Evolutionary conservation across 2,113 vertebrate genomes (phyloP).

Genomic region (Sander lucioperca): DNA sequence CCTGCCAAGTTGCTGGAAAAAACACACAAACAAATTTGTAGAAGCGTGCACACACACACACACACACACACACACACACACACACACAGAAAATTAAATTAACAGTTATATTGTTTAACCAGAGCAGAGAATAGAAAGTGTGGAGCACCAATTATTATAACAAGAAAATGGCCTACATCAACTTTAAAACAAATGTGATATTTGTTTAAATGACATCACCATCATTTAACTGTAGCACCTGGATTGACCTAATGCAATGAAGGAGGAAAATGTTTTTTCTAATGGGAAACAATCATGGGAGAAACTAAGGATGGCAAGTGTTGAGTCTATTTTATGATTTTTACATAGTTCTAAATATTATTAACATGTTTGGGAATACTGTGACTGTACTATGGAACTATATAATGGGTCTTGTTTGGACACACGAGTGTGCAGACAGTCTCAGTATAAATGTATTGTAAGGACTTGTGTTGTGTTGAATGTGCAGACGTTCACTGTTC

Average conservation of each 20-base stretch:
- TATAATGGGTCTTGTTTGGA: conserved; percentile 28
- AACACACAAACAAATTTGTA: neutral
- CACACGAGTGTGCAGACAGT: neutral
- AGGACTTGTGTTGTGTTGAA: conserved; percentile 26
- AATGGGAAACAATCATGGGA: neutral
- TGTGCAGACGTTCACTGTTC: neutral
- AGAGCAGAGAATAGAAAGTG: neutral
- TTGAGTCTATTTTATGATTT: conserved; percentile 6
- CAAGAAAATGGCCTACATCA: neutral
- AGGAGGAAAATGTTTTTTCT: neutral
- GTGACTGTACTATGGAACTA: conserved; percentile 53
- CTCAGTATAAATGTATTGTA: conserved; percentile 23
- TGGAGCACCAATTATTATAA: neutral
- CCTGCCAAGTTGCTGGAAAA: neutral
- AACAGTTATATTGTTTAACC: neutral
- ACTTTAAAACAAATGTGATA: neutral
- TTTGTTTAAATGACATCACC: neutral
- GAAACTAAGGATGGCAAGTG: neutral
- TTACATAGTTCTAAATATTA: conserved; percentile 10
- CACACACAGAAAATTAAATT: neutral
- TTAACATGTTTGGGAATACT: conserved; percentile 52
- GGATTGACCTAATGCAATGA: neutral
- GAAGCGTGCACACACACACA: neutral
- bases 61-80: no score
- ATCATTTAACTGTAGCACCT: neutral